A percentile compares a stretch with the other conserved stretches of the same genome.
Conservation (phyloP, 2,113 vertebrate species). For the Phycodurus eques region DNA sequence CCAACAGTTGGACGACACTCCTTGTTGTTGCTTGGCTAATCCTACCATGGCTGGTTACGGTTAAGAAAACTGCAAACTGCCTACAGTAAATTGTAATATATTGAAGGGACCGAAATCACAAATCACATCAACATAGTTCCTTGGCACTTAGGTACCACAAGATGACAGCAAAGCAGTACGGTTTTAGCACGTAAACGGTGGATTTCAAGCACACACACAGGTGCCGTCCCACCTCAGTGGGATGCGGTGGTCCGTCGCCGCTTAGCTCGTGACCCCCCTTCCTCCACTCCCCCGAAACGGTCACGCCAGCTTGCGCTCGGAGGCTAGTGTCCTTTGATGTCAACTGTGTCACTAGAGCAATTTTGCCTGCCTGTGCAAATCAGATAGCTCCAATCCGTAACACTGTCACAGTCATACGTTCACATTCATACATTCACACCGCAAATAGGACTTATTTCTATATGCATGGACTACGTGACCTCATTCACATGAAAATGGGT, state of each 20-base stretch:
- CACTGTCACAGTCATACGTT: neutral
- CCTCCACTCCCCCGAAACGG: neutral
- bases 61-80: too few species aligned
- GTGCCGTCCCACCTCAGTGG: neutral
- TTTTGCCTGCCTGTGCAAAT: neutral
- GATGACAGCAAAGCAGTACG: too few species aligned
- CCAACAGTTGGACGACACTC: too few species aligned
- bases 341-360: neutral
- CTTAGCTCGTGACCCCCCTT: neutral
- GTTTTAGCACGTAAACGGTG: neutral
- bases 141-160: too few species aligned
- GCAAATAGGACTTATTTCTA: constrained; percentile 2
- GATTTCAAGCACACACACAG: neutral
- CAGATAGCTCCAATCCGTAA: neutral
- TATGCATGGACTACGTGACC: neutral
- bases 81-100: too few species aligned
- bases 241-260: neutral
- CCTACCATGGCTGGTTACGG: too few species aligned
- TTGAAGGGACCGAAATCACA: too few species aligned
- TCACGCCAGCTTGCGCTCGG: neutral
- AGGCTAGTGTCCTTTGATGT: neutral
- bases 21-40: too few species aligned
- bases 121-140: too few species aligned
- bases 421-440: neutral
- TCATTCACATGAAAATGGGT: neutral